A percentile compares a stretch with the other conserved stretches of the same genome.
Conservation (phyloP, 2,797 vertebrate species). For the Limosa lapponica region DNA sequence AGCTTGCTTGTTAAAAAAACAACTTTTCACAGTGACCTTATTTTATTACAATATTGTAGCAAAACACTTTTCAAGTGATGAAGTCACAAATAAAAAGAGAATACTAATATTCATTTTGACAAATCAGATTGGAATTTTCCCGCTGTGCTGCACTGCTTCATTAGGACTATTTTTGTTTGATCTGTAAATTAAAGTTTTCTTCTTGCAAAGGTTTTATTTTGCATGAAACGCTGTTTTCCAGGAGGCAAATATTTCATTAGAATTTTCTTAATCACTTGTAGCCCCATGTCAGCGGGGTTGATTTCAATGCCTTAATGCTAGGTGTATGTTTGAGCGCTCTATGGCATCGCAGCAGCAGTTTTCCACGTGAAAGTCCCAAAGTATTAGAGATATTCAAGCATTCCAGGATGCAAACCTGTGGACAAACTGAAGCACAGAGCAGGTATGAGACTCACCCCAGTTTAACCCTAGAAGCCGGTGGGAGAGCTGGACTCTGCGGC, state of each 20-base stretch:
- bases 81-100: background rate
- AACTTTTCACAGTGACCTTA: background rate
- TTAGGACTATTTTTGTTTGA: background rate
- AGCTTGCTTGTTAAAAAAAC: background rate
- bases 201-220: background rate
- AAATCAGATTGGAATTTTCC: background rate
- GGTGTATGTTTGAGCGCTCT: background rate
- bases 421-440: background rate
- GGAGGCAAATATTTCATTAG: background rate
- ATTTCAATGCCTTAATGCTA: background rate
- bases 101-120: background rate
- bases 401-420: background rate
- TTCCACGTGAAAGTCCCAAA: rapidly evolving
- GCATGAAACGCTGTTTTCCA: background rate
- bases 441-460: background rate
- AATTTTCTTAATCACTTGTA: background rate
- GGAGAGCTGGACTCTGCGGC: background rate
- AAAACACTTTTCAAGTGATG: background rate
- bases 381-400: background rate
- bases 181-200: background rate
- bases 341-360: background rate
- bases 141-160: background rate
- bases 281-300: background rate
- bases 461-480: background rate
- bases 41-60: background rate